These are phyloP conservation scores for Leucoraja ocellata DNA, from an alignment of 2,797 vertebrate species.

Conservation along the genomic window DNA sequence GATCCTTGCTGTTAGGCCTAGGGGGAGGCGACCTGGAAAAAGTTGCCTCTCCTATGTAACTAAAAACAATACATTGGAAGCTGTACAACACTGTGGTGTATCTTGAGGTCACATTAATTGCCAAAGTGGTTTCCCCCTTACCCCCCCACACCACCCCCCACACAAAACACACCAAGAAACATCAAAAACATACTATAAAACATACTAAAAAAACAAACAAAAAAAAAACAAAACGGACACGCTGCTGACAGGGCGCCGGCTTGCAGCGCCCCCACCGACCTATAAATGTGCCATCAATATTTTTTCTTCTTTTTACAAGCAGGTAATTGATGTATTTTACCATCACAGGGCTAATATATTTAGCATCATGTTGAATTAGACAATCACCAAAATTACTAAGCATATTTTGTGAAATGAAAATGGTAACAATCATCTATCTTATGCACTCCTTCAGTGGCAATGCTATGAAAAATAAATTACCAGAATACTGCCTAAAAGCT, in stretches of 20 bases:
- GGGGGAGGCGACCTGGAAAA: too few relatives aligned
- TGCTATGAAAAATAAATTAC: not conserved
- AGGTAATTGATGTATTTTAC: not conserved
- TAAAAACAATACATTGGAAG: not conserved
- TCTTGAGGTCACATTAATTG: not conserved
- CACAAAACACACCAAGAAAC: too few relatives aligned
- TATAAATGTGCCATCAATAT: not conserved
- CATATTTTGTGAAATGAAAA: not conserved
- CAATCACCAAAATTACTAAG: not conserved
- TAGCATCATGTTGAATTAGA: not conserved
- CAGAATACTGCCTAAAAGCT: too few relatives aligned
- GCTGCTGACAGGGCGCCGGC: too few relatives aligned
- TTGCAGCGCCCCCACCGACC: too few relatives aligned
- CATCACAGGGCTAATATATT: not conserved
- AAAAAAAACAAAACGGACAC: too few relatives aligned
- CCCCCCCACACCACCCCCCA: too few relatives aligned
- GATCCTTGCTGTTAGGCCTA: too few relatives aligned
- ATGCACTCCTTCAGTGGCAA: not conserved
- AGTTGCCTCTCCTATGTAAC: not conserved
- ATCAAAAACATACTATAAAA: too few relatives aligned
- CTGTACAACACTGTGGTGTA: not conserved
- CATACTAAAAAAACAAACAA: too few relatives aligned
- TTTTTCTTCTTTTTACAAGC: not conserved
- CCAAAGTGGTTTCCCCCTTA: too few relatives aligned
- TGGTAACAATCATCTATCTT: not conserved